These are phyloP conservation scores for Dynastes tityus DNA, from an alignment of 2,888 invertebrate genomes.

Conservation along the genomic window DNA sequence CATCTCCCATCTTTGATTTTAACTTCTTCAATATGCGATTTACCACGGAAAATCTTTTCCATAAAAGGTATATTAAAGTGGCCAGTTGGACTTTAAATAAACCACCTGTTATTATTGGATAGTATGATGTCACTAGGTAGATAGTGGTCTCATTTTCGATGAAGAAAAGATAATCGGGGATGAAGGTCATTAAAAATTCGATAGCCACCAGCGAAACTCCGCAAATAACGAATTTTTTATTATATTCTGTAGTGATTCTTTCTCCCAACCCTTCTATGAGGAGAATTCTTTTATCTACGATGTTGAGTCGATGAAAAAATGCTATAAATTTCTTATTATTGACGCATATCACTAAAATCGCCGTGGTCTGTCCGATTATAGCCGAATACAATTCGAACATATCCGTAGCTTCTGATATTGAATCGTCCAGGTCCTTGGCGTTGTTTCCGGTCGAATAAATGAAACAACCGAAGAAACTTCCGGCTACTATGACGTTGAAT, in stretches of 20 bases:
- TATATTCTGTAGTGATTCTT: conserved; percentile 6
- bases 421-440: conserved; percentile 10
- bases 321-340: conserved; percentile 41
- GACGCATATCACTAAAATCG: conserved; percentile 49
- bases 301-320: conserved; percentile 31
- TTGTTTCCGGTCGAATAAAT: conserved; percentile 35
- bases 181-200: conserved; percentile 49
- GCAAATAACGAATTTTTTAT: conserved; percentile 29
- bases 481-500: conserved; percentile 40
- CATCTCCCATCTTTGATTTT: not conserved
- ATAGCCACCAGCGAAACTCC: conserved; percentile 36
- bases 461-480: conserved; percentile 45
- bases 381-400: conserved; percentile 54
- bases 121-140: conserved; percentile 49
- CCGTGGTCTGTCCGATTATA: conserved; percentile 47
- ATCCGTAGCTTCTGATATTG: conserved; percentile 53
- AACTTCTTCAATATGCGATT: conserved; percentile 30
- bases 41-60: conserved; percentile 45
- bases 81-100: conserved; percentile 49
- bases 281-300: conserved; percentile 38
- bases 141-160: conserved; percentile 48
- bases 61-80: conserved; percentile 35
- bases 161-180: conserved; percentile 50
- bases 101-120: conserved; percentile 50
- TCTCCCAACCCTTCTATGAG: conserved; percentile 37